Evolutionary conservation across 2,888 invertebrate species (phyloP).

Genomic region (Mystacides longicornis): DNA sequence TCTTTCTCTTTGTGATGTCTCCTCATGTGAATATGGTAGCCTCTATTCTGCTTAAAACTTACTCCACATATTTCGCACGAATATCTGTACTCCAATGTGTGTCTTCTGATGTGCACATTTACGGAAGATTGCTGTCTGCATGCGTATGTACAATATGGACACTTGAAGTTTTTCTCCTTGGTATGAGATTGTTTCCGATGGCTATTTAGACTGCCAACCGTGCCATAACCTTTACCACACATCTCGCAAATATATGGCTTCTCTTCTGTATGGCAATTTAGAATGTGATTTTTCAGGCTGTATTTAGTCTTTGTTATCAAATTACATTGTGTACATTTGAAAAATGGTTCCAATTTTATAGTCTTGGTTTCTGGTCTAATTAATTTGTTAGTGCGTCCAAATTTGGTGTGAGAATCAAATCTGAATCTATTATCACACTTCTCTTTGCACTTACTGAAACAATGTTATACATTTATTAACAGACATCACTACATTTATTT

Average conservation of each 20-base stretch:
- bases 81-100: constrained; percentile 9
- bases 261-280: background rate
- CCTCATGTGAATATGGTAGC: background rate
- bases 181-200: background rate
- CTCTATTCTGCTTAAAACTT: background rate
- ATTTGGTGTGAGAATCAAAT: background rate
- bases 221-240: background rate
- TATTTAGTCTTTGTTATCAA: background rate
- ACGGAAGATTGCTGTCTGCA: constrained; percentile 4
- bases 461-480: too few relatives aligned
- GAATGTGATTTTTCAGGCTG: background rate
- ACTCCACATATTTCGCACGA: constrained; percentile 9
- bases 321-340: background rate
- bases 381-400: background rate
- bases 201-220: background rate
- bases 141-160: constrained; percentile 8
- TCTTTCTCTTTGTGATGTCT: background rate
- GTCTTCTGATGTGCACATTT: constrained; percentile 6
- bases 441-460: background rate
- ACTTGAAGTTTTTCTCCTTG: background rate
- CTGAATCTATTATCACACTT: background rate
- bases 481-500: too few relatives aligned
- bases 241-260: background rate
- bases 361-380: background rate
- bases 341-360: background rate